Evolutionary conservation across 2,888 invertebrate genomes (phyloP), one percentile per base, ranked within the genome.

Genomic region (Oscheius myriophilus): DNA sequence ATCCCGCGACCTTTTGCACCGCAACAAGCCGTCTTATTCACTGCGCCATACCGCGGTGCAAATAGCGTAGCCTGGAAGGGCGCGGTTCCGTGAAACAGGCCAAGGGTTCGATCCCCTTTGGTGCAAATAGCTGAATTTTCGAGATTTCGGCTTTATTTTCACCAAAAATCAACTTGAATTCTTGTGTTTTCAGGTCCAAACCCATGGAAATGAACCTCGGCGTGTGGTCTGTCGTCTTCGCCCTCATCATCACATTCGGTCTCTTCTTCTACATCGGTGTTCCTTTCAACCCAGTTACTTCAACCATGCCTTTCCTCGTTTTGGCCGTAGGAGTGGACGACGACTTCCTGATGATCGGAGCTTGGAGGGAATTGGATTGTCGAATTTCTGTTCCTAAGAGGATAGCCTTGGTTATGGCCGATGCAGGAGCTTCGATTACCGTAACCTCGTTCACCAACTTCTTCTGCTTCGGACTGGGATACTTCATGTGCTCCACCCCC

Each of bases 381-480:
- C 73, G 73, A 12, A 43, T 76, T 9, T 75, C 78, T 12, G 59
- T 68, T 12, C 68, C 63, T 12, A 55, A 58, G 51, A 26, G 83
- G 52, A 82, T 85, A 68, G 85, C 82, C 9, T 67, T 81, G 26
- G 82, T 85, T 21, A 85, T 85, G 85, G 83, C 79, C 25, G 85
- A 85, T 62, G 85, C 85, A 14, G 85, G 85, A 0, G 84, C 85
- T 16, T 80, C 81, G 2, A 85, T 85, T 62, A 86, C 85, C 25
- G 84, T 85, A 46, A 85, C 85, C 33, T 85, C 85, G 7, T 79
- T 86, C 74, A 85, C 85, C 55, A 85, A 85, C 74, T 86, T 85
- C 73, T 85, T 86, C 71, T 86, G 85, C 69, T 85, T 85, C 72
- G 82, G 79, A 25, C 82, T 86, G 52, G 85, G 85, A 58, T 85